Conservation (phyloP, 2,113 vertebrate species). For the Sminthopsis crassicaudata region DNA sequence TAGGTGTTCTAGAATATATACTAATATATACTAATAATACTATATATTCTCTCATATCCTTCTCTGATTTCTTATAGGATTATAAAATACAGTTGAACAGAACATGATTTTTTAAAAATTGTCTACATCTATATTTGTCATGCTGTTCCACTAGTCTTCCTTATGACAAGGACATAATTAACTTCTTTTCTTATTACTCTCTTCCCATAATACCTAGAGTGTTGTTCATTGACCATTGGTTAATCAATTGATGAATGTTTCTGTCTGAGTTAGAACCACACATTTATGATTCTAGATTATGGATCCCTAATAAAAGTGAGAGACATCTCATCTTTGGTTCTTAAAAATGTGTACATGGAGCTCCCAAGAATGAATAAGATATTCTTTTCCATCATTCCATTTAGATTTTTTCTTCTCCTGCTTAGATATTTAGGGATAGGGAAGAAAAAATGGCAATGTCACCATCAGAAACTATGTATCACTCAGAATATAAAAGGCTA, state of each 20-base stretch:
- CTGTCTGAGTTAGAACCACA: neutral
- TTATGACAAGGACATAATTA: neutral
- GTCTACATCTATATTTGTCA: neutral
- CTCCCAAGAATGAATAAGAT: neutral
- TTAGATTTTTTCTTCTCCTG: neutral
- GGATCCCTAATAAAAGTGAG: neutral
- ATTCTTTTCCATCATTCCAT: neutral
- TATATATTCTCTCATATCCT: neutral
- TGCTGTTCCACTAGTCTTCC: neutral
- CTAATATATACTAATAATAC: too few species aligned
- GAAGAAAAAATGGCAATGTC: neutral
- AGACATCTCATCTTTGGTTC: neutral
- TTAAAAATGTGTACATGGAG: neutral
- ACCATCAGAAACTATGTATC: neutral
- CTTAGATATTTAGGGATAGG: neutral
- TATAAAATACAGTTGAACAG: neutral
- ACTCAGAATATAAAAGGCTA: neutral
- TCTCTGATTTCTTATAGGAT: neutral
- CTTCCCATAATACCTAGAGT: neutral
- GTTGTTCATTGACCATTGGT: neutral
- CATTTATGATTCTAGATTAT: neutral
- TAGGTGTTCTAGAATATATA: too few species aligned
- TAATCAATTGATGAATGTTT: neutral
- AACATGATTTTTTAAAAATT: neutral
- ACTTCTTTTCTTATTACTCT: neutral